A percentile compares a stretch with the other conserved stretches of the same genome.
These are phyloP conservation scores for Samia ricini DNA, from an alignment of 1,140 invertebrate genomes.

Conservation along the genomic window DNA sequence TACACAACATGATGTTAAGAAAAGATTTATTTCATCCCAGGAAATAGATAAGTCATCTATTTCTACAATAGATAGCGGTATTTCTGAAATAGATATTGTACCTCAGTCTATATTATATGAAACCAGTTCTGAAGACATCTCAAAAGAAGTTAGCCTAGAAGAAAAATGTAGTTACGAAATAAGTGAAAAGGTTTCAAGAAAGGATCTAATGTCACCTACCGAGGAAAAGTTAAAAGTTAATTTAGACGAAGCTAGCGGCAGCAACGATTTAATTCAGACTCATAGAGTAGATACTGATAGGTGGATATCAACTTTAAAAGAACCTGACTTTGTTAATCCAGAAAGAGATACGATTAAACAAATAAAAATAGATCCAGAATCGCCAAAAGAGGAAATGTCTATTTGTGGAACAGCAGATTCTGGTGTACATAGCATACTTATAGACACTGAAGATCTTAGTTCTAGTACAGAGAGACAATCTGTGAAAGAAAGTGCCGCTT, in stretches of 20 bases:
- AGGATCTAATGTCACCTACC: background rate
- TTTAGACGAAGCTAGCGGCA: constrained; percentile 7
- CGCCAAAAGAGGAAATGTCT: constrained; percentile 35
- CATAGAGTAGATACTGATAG: constrained; percentile 18
- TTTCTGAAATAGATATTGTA: constrained; percentile 36
- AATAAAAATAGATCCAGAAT: constrained; percentile 14
- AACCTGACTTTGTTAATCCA: constrained; percentile 6
- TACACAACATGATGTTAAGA: constrained; percentile 3
- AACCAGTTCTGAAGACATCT: constrained; percentile 66
- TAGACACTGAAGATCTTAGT: constrained; percentile 22
- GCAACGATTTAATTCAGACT: constrained; percentile 16
- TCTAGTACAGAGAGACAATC: constrained; percentile 15
- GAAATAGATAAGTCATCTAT: constrained; percentile 18
- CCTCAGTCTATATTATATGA: constrained; percentile 29
- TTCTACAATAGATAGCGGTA: constrained; percentile 35
- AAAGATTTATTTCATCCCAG: constrained; percentile 4
- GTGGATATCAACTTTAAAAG: constrained; percentile 23
- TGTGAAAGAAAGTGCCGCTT: constrained; percentile 34
- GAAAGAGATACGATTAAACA: constrained; percentile 11
- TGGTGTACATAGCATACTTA: constrained; percentile 35
- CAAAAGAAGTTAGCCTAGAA: constrained; percentile 63
- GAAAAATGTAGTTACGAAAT: constrained; percentile 69
- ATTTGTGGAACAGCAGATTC: constrained; percentile 41
- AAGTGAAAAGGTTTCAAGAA: constrained; percentile 49
- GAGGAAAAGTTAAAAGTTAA: background rate